A percentile compares a stretch with the other conserved stretches of the same genome.
phyloP scores from a whole-genome alignment of 2,888 invertebrate genomes.

The Lycophotia porphyrea region DNA sequence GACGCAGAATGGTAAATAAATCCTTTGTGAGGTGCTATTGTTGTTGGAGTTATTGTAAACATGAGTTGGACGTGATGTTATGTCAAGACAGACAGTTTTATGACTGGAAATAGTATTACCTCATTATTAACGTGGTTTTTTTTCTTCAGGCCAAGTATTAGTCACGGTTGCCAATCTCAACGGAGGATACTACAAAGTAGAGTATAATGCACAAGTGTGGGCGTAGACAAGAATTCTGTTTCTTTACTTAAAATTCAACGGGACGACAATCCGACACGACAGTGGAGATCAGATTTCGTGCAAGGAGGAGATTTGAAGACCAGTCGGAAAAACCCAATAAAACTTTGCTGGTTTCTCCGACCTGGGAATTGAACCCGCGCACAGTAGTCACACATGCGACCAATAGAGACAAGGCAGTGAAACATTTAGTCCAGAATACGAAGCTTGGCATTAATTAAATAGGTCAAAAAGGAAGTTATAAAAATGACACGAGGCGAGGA shows the following conservation, averaged over 20 bases:
- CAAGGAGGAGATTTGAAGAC: background rate
- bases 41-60: constrained; percentile 67
- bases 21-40: constrained; percentile 62
- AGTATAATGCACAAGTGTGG: background rate
- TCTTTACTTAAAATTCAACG: background rate
- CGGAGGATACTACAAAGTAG: background rate
- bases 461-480: constrained; percentile 1
- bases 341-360: background rate
- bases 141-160: background rate
- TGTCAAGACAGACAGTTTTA: constrained; percentile 14
- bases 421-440: background rate
- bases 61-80: constrained; percentile 55
- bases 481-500: background rate
- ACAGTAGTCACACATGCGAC: background rate
- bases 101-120: constrained; percentile 12
- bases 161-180: background rate
- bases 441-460: background rate
- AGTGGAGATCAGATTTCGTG: background rate
- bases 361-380: background rate
- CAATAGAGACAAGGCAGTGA: background rate
- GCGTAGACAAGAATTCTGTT: background rate
- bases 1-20: constrained; percentile 62
- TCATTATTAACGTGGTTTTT: background rate
- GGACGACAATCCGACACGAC: background rate
- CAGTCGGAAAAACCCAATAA: background rate